phyloP scores from a whole-genome alignment of 2,797 vertebrate genomes.

The Chelmon rostratus region DNA sequence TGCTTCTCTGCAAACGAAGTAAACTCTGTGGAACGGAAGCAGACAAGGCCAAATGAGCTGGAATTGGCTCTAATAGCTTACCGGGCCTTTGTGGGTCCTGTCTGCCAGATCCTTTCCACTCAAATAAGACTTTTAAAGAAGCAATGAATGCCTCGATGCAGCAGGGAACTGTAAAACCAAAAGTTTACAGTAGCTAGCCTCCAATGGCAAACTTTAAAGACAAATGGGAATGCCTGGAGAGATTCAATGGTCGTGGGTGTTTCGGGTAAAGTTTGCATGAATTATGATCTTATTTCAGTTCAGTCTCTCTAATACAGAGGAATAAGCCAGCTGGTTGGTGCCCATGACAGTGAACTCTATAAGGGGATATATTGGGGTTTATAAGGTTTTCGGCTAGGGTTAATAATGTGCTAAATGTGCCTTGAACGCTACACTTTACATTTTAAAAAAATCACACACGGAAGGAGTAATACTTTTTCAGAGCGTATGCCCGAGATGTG shows the following conservation, averaged over 20 bases:
- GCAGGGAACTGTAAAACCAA: conserved; percentile 31
- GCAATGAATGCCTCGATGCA: conserved; percentile 49
- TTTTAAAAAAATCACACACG: conserved; percentile 62
- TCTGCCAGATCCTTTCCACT: conserved; percentile 69
- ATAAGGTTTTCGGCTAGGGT: conserved; percentile 49
- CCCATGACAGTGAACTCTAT: conserved; percentile 47
- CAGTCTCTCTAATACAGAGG: conserved; percentile 1
- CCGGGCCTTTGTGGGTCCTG: conserved; percentile 52
- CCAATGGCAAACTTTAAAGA: conserved; percentile 31
- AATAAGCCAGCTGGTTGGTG: conserved; percentile 22
- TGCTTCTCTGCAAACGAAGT: conserved; percentile 74
- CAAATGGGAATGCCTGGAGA: conserved; percentile 5
- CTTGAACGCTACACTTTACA: conserved; percentile 56
- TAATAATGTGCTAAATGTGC: conserved; percentile 66
- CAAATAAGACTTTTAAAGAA: conserved; percentile 56
- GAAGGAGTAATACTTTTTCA: conserved; percentile 46
- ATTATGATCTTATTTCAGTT: conserved; percentile 7
- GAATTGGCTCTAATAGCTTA: conserved; percentile 79
- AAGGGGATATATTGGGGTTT: conserved; percentile 36
- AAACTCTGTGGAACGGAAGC: conserved; percentile 75
- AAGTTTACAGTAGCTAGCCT: conserved; percentile 32
- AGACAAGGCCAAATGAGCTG: conserved; percentile 78
- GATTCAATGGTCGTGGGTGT: conserved; percentile 5
- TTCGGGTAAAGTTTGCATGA: conserved; percentile 4
- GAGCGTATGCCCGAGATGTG: conserved; percentile 24